phyloP scores from a whole-genome alignment of 2,113 vertebrate species.

The Sinocyclocheilus grahami region DNA sequence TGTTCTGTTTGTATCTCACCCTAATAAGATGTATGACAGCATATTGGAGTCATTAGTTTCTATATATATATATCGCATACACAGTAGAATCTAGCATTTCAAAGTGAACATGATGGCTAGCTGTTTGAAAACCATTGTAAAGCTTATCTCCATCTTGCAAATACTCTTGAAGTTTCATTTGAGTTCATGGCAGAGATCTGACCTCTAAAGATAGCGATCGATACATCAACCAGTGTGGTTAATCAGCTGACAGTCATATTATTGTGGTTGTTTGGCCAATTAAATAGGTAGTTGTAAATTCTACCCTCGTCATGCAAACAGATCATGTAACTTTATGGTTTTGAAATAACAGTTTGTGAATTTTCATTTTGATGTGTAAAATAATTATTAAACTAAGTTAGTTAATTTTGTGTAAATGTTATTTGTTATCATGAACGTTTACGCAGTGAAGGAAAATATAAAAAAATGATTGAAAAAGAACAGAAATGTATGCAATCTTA shows the following conservation, averaged over 20 bases:
- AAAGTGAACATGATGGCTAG: neutral
- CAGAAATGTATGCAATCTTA: neutral
- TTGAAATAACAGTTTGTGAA: neutral
- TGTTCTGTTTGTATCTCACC: neutral
- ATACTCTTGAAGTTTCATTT: neutral
- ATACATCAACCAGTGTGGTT: no score
- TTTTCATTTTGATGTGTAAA: neutral
- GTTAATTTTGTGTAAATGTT: neutral
- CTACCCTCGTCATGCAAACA: neutral
- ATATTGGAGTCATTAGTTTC: neutral
- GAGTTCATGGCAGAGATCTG: neutral
- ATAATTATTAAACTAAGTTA: neutral
- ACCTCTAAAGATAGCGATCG: neutral
- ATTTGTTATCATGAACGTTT: neutral
- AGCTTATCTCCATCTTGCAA: neutral
- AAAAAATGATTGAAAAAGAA: neutral
- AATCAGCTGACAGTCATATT: no score
- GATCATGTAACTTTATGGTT: neutral
- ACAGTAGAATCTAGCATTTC: neutral
- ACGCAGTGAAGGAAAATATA: neutral
- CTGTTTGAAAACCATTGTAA: neutral
- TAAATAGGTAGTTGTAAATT: neutral
- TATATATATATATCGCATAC: neutral
- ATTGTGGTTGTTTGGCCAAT: neutral
- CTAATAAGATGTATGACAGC: neutral